These are phyloP conservation scores for Agriopis aurantiaria DNA, from an alignment of 2,888 invertebrate species.

Conservation along the genomic window DNA sequence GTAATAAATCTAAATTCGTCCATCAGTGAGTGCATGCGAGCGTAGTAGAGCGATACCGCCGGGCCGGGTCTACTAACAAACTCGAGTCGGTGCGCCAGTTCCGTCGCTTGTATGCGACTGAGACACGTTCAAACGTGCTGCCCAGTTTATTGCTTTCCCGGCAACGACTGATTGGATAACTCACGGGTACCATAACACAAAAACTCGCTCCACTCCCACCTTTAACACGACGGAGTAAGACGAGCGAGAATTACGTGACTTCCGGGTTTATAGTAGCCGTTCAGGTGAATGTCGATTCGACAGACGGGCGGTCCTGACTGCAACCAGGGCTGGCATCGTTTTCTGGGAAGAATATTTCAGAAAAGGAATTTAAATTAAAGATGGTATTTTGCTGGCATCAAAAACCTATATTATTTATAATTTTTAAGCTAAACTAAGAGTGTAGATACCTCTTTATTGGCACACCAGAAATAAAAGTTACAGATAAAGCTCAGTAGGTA, in stretches of 20 bases:
- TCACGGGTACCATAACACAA: constrained; percentile 57
- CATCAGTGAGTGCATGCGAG: constrained; percentile 64
- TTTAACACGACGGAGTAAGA: constrained; percentile 42
- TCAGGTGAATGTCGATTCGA: constrained; percentile 32
- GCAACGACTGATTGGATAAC: constrained; percentile 71
- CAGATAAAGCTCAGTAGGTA: no score
- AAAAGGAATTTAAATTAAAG: neutral
- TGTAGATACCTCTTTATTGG: neutral
- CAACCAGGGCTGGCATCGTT: constrained; percentile 5
- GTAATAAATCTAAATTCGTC: constrained; percentile 73
- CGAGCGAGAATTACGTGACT: constrained; percentile 47
- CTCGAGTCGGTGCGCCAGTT: constrained; percentile 3
- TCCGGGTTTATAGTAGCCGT: constrained; percentile 44
- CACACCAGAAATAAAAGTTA: no score
- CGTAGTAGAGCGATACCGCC: constrained; percentile 45
- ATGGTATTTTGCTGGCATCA: neutral
- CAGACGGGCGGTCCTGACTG: constrained; percentile 3
- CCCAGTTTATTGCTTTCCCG: constrained; percentile 71
- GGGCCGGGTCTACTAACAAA: neutral
- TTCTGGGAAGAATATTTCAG: constrained; percentile 6
- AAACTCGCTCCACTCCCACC: constrained; percentile 51
- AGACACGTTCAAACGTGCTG: constrained; percentile 71
- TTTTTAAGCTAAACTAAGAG: neutral
- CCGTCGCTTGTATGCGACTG: constrained; percentile 23
- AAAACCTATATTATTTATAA: neutral